These are phyloP conservation scores for Corydoras sp. DNA, from an alignment of 2,113 vertebrate genomes.

Conservation along the genomic window DNA sequence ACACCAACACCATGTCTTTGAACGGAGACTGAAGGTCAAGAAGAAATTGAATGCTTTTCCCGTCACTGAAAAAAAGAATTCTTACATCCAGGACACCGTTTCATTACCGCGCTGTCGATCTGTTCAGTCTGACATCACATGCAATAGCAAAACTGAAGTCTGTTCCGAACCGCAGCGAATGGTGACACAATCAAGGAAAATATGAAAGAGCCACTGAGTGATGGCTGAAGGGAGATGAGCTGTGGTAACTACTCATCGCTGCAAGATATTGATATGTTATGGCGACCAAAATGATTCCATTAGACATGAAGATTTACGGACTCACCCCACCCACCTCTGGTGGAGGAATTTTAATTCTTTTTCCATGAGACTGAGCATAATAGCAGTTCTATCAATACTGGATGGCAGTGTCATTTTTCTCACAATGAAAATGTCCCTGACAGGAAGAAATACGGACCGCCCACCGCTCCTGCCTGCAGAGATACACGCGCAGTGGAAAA, in stretches of 20 bases:
- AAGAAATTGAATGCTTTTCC: too few species aligned
- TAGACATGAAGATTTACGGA: conserved; percentile 33
- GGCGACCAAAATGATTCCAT: conserved; percentile 37
- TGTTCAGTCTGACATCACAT: background rate
- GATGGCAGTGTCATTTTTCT: background rate
- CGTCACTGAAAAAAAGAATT: too few species aligned
- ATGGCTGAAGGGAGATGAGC: background rate
- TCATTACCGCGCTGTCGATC: too few species aligned
- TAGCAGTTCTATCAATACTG: conserved; percentile 30
- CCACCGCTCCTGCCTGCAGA: conserved; percentile 7
- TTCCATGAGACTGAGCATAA: conserved; percentile 43
- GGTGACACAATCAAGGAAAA: background rate
- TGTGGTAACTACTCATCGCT: conserved; percentile 30
- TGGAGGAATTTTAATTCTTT: conserved; percentile 45
- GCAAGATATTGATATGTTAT: conserved; percentile 31
- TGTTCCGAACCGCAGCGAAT: background rate
- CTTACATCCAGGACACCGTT: too few species aligned
- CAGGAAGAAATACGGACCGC: conserved; percentile 22
- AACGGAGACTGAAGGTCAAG: too few species aligned
- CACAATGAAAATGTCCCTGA: conserved; percentile 11
- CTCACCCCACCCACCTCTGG: conserved; percentile 31
- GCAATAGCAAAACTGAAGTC: conserved; percentile 13
- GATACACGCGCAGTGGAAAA: too few species aligned
- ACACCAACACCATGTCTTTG: too few species aligned
- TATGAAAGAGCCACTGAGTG: conserved; percentile 26